Base-by-base conservation (phyloP, 2,797 vertebrate genomes). In the Pipistrellus pygmaeus region DNA sequence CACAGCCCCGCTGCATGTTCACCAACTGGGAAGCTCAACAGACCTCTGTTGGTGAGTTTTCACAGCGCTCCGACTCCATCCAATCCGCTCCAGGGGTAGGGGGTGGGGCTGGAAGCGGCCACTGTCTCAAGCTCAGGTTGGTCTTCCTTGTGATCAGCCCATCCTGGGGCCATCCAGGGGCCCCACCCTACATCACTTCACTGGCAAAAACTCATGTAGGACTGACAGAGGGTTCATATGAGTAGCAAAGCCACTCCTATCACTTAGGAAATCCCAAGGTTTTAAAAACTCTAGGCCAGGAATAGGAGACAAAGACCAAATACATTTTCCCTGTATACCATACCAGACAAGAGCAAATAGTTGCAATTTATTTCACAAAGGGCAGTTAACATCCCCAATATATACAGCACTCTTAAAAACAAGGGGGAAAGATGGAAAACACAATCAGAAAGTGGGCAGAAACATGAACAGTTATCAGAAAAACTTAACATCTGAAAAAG, bases 361-460 rank as follows among this genome's bases (percentile, higher is more conserved):
- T 13, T 32, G 20, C 25, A 13, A 64, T 17, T 90, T 30, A 35
- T 68, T 81, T 66, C 46, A 75, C 44, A 76, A 41, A 80, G 55
- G 21, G n/a, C 30, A 8, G 35, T 12, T 73, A 46, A 77, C 32
- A 83, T 32, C 25, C 71, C 44, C 17, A 13, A 44, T 30, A 27
- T 15, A 73, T 5, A 55, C 32, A 27, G 12, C 35, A 30, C 20
- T 57, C 72, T 62, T 94, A 62, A 68, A 91, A 75, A 69, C 9
- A 30, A 94, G 23, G 18, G 21, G 30, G 2, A 73, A 25, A 66
- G 13, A 86, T 5, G 25, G 78, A 48, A 93, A 53, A 18, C 30
- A 66, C 66, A 88, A 48, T 1, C 30, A 53, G 85, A 88, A 94
- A 88, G 55, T 41, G 27, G 30, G 21, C 30, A 90, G 44, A 94